A percentile compares a stretch with the other conserved stretches of the same genome.
phyloP scores from a whole-genome alignment of 2,888 invertebrate genomes.

The Nemoura dubitans region DNA sequence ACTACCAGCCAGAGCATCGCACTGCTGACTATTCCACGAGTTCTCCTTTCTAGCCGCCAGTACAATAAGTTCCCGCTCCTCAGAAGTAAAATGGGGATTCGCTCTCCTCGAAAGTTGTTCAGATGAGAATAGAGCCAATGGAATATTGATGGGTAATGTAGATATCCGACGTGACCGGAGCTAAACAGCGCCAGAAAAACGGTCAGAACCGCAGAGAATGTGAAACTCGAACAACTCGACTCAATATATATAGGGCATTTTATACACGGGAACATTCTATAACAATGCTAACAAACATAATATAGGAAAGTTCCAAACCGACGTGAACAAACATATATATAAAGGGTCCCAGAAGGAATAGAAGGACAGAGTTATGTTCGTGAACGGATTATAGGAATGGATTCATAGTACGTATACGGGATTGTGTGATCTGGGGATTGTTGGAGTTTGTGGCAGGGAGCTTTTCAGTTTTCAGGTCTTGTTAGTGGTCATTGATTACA shows the following conservation, averaged over 20 bases:
- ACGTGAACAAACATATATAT: not conserved
- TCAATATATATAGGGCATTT: not conserved
- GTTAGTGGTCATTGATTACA: not conserved
- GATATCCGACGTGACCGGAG: not conserved
- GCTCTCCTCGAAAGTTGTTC: not conserved
- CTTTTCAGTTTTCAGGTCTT: not conserved
- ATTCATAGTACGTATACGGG: not conserved
- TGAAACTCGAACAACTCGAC: not conserved
- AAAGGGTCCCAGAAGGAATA: not conserved
- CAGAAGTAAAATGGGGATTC: not conserved
- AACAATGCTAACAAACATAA: not conserved
- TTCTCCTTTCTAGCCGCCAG: not conserved
- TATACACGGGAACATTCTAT: not conserved
- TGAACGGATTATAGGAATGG: not conserved
- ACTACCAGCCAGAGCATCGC: too few species aligned
- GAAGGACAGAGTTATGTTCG: not conserved
- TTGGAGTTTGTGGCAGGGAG: not conserved
- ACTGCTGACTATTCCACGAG: not conserved
- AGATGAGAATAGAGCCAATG: not conserved
- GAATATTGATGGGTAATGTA: slow-evolving; percentile 4
- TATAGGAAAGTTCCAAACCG: not conserved
- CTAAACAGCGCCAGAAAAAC: not conserved
- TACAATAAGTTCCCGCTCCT: not conserved
- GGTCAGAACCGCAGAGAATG: not conserved
- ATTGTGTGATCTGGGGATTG: not conserved